Conservation (phyloP, 2,797 vertebrate species). For the Tragopan temminckii region DNA sequence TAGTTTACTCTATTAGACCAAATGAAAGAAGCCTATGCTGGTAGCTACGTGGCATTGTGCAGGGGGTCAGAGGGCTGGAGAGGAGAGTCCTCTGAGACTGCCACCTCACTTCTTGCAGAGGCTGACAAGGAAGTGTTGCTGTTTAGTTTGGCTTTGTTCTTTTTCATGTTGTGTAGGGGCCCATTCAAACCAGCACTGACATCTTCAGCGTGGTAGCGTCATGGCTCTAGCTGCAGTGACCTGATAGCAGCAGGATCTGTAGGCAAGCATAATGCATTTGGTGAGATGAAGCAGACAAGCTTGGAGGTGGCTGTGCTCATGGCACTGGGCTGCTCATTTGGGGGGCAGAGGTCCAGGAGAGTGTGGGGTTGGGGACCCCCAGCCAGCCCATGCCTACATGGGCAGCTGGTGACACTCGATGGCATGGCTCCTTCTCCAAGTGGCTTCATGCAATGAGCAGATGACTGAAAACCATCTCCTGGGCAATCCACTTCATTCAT, state of each 20-base stretch:
- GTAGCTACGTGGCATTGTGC: background rate
- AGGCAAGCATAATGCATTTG: background rate
- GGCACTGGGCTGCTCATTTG: background rate
- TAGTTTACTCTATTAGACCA: constrained; percentile 44
- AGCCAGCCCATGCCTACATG: background rate
- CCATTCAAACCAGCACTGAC: background rate
- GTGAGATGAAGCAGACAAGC: background rate
- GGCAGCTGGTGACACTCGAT: rapidly evolving
- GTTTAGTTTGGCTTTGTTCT: background rate
- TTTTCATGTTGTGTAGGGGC: background rate
- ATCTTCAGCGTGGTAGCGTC: background rate
- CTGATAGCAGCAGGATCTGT: background rate
- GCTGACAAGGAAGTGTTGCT: background rate
- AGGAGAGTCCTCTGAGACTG: background rate
- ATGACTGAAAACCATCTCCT: constrained; percentile 44
- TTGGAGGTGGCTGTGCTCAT: background rate
- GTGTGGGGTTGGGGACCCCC: background rate
- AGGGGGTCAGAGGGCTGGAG: background rate
- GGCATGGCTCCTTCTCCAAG: background rate
- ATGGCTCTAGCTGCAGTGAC: rapidly evolving
- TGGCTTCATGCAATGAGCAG: background rate
- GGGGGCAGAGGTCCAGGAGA: background rate
- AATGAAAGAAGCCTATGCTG: constrained; percentile 30
- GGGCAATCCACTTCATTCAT: constrained; percentile 65
- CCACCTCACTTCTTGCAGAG: background rate